Percentiles rank a stretch among this genome's conserved stretches.
phyloP scores from a whole-genome alignment of 2,888 invertebrate species.

The Stomorhina lunata region DNA sequence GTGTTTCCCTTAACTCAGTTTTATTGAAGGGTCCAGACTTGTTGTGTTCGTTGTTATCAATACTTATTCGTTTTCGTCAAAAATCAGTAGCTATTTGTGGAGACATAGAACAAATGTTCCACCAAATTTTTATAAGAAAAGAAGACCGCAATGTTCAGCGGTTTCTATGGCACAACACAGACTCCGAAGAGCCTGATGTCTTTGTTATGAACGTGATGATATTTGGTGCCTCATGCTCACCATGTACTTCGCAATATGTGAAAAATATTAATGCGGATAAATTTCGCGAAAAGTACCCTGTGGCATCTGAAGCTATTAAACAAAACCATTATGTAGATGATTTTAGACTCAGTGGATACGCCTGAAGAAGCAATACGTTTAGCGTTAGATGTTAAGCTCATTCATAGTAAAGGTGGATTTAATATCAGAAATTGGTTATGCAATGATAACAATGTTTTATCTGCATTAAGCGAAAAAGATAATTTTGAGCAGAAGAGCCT shows the following conservation, averaged over 20 bases:
- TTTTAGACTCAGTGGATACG: slow-evolving; percentile 40
- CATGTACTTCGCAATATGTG: slow-evolving; percentile 17
- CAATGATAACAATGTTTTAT: slow-evolving; percentile 19
- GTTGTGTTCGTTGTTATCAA: slow-evolving; percentile 15
- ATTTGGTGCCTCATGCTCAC: slow-evolving; percentile 21
- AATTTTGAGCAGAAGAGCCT: neutral
- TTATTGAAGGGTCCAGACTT: slow-evolving; percentile 45
- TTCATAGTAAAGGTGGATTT: slow-evolving; percentile 29
- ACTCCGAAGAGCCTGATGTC: neutral
- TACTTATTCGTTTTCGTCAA: slow-evolving; percentile 10
- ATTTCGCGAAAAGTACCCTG: slow-evolving; percentile 15
- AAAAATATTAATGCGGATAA: slow-evolving; percentile 31
- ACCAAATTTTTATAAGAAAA: slow-evolving; percentile 36
- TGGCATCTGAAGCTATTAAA: slow-evolving; percentile 15
- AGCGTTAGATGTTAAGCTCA: slow-evolving; percentile 26
- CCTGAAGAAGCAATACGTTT: slow-evolving; percentile 10
- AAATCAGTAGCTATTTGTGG: slow-evolving; percentile 29
- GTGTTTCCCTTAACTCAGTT: slow-evolving; percentile 36
- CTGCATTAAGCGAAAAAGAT: neutral
- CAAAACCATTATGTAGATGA: slow-evolving; percentile 38
- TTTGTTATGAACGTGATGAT: slow-evolving; percentile 33
- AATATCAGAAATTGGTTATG: slow-evolving; percentile 28
- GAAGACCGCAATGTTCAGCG: slow-evolving; percentile 46
- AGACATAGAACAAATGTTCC: slow-evolving; percentile 56
- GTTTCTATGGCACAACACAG: slow-evolving; percentile 42